Base-by-base conservation (phyloP, 2,113 vertebrate genomes). In the Synodontis membranacea region DNA sequence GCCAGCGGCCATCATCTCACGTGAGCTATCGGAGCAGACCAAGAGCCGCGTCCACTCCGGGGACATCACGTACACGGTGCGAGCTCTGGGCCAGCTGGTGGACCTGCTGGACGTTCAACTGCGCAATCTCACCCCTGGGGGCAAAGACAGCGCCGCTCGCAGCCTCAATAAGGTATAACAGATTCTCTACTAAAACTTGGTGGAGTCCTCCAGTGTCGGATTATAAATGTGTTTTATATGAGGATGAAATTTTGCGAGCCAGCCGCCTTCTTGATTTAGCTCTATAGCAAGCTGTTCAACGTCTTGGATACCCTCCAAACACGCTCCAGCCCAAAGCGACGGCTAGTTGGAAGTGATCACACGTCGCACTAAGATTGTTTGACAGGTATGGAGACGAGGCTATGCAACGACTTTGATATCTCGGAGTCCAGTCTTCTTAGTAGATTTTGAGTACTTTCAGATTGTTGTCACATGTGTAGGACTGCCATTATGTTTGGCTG, bases 131-230 rank as follows among this genome's bases (percentile, higher is more conserved):
- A 99, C 98, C 2, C 98, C 98, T 0, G 98, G 98, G 0, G 98
- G 98, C 70, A 99, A 99, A 91, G 98, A 99, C 81, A 99, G 98
- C 34, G 98, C 98, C 0, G 98, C 98, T 0, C 96, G 98, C n/a
- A 99, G 98, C 91, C 91, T 99, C 64, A 99, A 99, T 82, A 99
- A 99, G 98, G 98, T 99, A 94, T 90, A 14, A 25, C 25, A 0
- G 72, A 42, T 19, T 15, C 54, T 37, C 50, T 68, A 31, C 23
- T 12, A 9, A 31, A 66, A 34, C 4, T 0, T 7, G 19, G 31
- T 75, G 8, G 19, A 21, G 14, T 72, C 28, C 54, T 80, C 82
- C 31, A 62, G 54, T 78, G 80, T 62, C 52, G 42, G 19, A 76
- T 34, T 54, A 37, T 52, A 34, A 70, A 52, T 48, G 60, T 31